Evolutionary conservation across 2,888 invertebrate species (phyloP), one percentile per base, ranked within the genome.

Genomic region (Dorcus hopei): DNA sequence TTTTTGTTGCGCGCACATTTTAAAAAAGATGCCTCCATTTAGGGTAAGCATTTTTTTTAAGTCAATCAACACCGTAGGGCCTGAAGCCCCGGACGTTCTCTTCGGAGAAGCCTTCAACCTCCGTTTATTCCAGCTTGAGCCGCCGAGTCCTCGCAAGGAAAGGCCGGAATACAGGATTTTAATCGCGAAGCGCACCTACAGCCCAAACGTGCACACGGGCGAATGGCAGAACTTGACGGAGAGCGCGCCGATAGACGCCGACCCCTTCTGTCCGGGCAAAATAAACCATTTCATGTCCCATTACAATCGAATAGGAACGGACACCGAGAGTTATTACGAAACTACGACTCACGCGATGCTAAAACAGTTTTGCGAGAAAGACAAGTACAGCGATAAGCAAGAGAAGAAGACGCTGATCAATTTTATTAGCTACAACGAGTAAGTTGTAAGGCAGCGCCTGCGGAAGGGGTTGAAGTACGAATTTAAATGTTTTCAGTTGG

Each of bases 301-400:
- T 3, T 83, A 83, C 68, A 68, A 71, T 7, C 77, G 81, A 33
- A 76, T 78, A 71, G 83, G 83, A 1, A 49, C 40, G 23, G 52
- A 39, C 9, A 74, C 62, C 3, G 70, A 79, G 16, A 79, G 81
- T 58, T 76, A 78, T 43, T 72, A 75, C 8, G 77, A 72, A 64
- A 81, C 82, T 1, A 81, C 81, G 67, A 83, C 83, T 1, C 74
- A 76, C 3, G 73, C 77, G 61, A 82, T 82, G 81, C 72, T 80
- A n/a, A 76, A 77, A 26, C 77, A 82, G 70, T 69, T 81, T 9
- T 78, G 75, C 59, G 72, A 72, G 1, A 82, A 79, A 70, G 76
- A 78, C 1, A 76, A 80, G 52, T 64, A 57, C 48, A 53, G 51
- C 11, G 79, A 80, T 1, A 64, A 77, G n/a, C 79, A 80, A 66